Base-by-base conservation (phyloP, 2,797 vertebrate species). In the Coranthus polyacanthus region DNA sequence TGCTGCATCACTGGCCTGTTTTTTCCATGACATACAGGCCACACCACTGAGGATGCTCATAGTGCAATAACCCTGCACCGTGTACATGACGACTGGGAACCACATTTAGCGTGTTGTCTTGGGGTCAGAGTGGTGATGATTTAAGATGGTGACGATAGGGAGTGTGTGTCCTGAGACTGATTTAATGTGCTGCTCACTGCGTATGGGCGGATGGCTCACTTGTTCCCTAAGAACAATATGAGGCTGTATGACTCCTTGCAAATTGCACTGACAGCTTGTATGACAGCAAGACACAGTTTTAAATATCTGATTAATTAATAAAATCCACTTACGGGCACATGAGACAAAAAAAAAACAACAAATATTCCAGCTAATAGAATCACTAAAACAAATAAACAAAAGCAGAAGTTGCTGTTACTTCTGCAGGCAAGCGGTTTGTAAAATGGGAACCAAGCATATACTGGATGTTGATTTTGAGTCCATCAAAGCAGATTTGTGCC, bases 1-100 rank as follows among this genome's bases (percentile, higher is more conserved):
- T 73, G 54, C 71, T 75, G 83, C 85, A 86, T 85, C 81, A 71
- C 52, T 89, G 89, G 84, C 88, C 89, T 89, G 87, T 81, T 92
- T 92, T 89, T 89, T 54, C 83, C 64, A 80, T 88, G 84, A 89
- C 84, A 90, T 83, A 76, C 72, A 74, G 72, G 78, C 73, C 38
- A 20, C 64, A 57, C 50, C 59, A 62, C 81, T 87, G 72, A 53
- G 64, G 51, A 51, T 63, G 72, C 65, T 78, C 74, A 68, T 47
- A 79, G 72, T 64, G 63, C 75, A 81, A 55, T 58, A 68, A 56
- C 38, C 38, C 68, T 37, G 51, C 61, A 37, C 77, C 53, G 47
- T 29, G 54, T 66, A 45, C 22, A 66, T 39, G 16, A 29, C 64
- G 16, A 29, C 64, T 17, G 37, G 62, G 69, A 72, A 75, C 70